Evolutionary conservation across 2,797 vertebrate species (phyloP), one percentile per base, ranked within the genome.

Genomic region (Darevskia mixta): DNA sequence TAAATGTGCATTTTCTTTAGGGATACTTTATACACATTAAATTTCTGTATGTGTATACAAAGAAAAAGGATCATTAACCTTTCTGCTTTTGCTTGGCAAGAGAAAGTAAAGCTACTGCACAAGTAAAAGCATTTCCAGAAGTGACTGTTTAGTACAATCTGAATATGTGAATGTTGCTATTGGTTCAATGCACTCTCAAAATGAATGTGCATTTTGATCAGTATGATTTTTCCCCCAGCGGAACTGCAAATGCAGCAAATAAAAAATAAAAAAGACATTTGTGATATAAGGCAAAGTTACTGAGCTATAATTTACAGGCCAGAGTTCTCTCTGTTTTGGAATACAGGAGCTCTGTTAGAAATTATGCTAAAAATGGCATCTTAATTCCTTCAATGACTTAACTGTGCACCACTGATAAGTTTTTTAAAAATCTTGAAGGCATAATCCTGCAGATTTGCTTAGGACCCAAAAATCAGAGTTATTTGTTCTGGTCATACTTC

Each of bases 341-440:
- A 81, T 87, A 35, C 55, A 81, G 32, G 32, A 80, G 29, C 32
- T 41, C 43, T 81, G 11, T 8, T 81, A 23, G 25, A 85, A 85
- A 85, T 85, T 73, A 75, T 75, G 32, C 83, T 83, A 83, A 82
- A 87, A 83, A 83, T 86, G 66, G 75, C n/a, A 78, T 72, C 29
- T 83, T 79, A 82, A 79, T 71, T 89, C 15, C 73, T 20, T 61
- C 80, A 35, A 5, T 72, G 32, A 69, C 20, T 89, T 77, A 73
- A 85, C 77, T 66, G 78, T 55, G 27, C 45, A 64, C n/a, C 58
- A 67, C 41, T 41, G 83, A 80, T 66, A 85, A 66, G 29, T 82
- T 82, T 45, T n/a, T 66, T 23, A 3, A 10, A n/a, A 72, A 72
- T 18, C 25, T 79, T 77, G 1, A 32, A 18, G 45, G 55, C 45